phyloP scores from a whole-genome alignment of 2,113 vertebrate genomes.

The Thinocorus orbignyianus region DNA sequence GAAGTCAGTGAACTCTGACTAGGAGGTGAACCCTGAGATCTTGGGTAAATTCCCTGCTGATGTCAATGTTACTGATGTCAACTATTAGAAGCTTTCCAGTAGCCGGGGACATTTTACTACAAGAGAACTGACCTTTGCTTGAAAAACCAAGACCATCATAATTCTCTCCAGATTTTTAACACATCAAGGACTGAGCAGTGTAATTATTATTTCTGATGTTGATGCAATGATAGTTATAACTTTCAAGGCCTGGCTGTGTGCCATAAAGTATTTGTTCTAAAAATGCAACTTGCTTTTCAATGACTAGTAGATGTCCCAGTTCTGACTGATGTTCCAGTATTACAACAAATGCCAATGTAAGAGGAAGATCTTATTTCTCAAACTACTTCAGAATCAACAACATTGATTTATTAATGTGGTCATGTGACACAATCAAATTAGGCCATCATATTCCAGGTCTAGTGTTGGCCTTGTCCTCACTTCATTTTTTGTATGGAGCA shows the following conservation, averaged over 20 bases:
- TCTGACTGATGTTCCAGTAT: not conserved
- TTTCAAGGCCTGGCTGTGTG: not conserved
- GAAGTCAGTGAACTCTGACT: not conserved
- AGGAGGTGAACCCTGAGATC: not conserved
- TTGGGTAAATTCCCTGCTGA: not conserved
- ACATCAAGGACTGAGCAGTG: not conserved
- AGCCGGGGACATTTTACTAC: not conserved
- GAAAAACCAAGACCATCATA: not conserved
- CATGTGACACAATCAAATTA: not conserved
- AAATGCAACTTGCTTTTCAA: not conserved
- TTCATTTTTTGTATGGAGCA: not conserved
- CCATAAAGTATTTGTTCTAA: not conserved
- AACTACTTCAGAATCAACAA: not conserved
- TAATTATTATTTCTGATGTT: not conserved
- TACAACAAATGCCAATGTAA: not conserved
- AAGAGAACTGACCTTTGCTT: not conserved
- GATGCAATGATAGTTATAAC: not conserved
- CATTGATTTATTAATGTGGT: not conserved
- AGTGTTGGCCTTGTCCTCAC: not conserved
- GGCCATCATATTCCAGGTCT: not conserved
- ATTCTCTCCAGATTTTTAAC: not conserved
- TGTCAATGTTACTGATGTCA: not conserved
- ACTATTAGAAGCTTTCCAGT: not conserved
- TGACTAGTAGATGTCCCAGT: not conserved
- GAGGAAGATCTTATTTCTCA: not conserved